phyloP scores from a whole-genome alignment of 1,140 invertebrate species.

The Schlechtendalia chinensis region DNA sequence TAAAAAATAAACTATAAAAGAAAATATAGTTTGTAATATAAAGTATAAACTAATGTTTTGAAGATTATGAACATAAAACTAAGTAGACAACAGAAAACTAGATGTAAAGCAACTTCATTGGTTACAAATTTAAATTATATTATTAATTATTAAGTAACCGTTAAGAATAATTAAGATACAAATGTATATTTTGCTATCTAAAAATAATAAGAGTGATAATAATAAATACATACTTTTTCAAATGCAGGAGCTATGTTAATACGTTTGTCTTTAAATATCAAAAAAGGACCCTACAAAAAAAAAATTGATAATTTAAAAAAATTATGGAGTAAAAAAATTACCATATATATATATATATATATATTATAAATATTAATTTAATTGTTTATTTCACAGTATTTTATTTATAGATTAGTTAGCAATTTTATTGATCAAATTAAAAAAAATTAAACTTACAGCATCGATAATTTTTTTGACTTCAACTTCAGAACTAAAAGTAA shows the following conservation, averaged over 20 bases:
- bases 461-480: slow-evolving; percentile 75
- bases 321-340: too few relatives aligned
- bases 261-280: slow-evolving; percentile 77
- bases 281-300: slow-evolving; percentile 66
- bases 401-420: too few relatives aligned
- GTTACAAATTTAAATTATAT: neutral
- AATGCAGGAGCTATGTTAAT: slow-evolving; percentile 88
- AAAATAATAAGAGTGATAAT: neutral
- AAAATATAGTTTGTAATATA: neutral
- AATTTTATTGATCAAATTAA: too few relatives aligned
- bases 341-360: too few relatives aligned
- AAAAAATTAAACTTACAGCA: slow-evolving; percentile 59
- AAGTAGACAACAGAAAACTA: neutral
- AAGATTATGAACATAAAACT: neutral
- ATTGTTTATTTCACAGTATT: too few relatives aligned
- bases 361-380: too few relatives aligned
- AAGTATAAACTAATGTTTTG: neutral
- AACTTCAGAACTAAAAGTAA: slow-evolving; percentile 91
- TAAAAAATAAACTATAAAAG: neutral
- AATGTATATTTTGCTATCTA: neutral
- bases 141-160: neutral
- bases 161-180: neutral
- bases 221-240: slow-evolving; percentile 57
- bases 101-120: neutral
- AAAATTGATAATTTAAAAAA: neutral